A percentile compares a stretch with the other conserved stretches of the same genome.
These are phyloP conservation scores for Macrophya annulata DNA, from an alignment of 2,888 invertebrate genomes.

Conservation along the genomic window DNA sequence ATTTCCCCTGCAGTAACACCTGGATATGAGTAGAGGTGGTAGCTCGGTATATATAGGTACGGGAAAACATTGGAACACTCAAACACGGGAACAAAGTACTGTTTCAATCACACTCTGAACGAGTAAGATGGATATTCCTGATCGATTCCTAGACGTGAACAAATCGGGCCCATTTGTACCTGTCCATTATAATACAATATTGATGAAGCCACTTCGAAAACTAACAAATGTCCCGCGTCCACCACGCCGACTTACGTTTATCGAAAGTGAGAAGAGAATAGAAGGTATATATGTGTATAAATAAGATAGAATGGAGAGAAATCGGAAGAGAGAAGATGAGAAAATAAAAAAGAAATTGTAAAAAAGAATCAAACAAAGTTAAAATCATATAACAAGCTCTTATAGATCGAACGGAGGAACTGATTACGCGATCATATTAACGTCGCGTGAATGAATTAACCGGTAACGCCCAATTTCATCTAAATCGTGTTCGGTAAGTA, in stretches of 20 bases:
- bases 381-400: not conserved
- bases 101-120: conserved; percentile 55
- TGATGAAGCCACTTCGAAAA: conserved; percentile 51
- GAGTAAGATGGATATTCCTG: conserved; percentile 52
- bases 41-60: not conserved
- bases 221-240: conserved; percentile 49
- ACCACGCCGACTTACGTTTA: conserved; percentile 5
- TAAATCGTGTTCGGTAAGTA: conserved; percentile 9
- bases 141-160: conserved; percentile 56
- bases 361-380: not conserved
- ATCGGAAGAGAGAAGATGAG: too few species aligned
- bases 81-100: conserved; percentile 50
- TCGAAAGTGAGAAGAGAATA: conserved; percentile 6
- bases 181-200: conserved; percentile 53
- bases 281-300: not conserved
- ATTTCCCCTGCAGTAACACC: conserved; percentile 29
- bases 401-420: not conserved
- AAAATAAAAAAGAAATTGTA: not conserved
- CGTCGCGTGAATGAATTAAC: conserved; percentile 47
- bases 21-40: not conserved
- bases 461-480: not conserved
- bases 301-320: too few species aligned
- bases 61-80: conserved; percentile 29
- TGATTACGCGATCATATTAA: conserved; percentile 35
- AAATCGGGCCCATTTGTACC: conserved; percentile 55